A percentile compares a stretch with the other conserved stretches of the same genome.
These are phyloP conservation scores for Brachystomella parvula DNA, from an alignment of 1,140 invertebrate species.

Conservation along the genomic window DNA sequence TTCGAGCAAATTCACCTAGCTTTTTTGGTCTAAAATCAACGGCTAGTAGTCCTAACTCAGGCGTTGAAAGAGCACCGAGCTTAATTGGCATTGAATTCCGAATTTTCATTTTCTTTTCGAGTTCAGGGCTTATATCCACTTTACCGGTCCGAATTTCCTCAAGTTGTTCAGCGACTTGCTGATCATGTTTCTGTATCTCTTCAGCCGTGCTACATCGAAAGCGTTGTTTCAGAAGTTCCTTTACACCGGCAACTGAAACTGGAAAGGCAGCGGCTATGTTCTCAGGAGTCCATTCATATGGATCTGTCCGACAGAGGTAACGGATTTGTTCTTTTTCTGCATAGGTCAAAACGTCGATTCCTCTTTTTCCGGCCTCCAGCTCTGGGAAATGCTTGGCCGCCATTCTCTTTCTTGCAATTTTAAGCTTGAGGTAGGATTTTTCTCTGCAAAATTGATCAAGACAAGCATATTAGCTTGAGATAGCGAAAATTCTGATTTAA, in stretches of 20 bases:
- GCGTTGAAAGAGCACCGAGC: background rate
- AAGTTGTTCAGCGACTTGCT: constrained; percentile 5
- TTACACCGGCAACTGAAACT: constrained; percentile 49
- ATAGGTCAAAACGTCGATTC: constrained; percentile 69
- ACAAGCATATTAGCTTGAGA: too few relatives aligned
- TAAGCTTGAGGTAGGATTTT: background rate
- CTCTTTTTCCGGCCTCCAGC: constrained; percentile 36
- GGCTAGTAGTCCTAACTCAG: background rate
- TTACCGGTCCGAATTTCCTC: constrained; percentile 23
- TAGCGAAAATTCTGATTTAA: too few relatives aligned
- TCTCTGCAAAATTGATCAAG: constrained; percentile 20
- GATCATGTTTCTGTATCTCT: constrained; percentile 24
- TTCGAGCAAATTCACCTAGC: background rate
- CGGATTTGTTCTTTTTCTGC: constrained; percentile 74
- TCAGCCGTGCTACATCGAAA: background rate
- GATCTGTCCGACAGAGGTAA: constrained; percentile 56
- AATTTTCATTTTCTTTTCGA: constrained; percentile 14
- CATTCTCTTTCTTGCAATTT: background rate
- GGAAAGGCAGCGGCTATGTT: constrained; percentile 71
- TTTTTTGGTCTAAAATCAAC: background rate
- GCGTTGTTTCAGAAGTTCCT: constrained; percentile 16
- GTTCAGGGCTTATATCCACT: constrained; percentile 26
- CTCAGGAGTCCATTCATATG: constrained; percentile 63
- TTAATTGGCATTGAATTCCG: constrained; percentile 6
- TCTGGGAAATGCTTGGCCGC: constrained; percentile 62